Base-by-base conservation (phyloP, 2,888 invertebrate genomes). In the Physocephala rufipes region DNA sequence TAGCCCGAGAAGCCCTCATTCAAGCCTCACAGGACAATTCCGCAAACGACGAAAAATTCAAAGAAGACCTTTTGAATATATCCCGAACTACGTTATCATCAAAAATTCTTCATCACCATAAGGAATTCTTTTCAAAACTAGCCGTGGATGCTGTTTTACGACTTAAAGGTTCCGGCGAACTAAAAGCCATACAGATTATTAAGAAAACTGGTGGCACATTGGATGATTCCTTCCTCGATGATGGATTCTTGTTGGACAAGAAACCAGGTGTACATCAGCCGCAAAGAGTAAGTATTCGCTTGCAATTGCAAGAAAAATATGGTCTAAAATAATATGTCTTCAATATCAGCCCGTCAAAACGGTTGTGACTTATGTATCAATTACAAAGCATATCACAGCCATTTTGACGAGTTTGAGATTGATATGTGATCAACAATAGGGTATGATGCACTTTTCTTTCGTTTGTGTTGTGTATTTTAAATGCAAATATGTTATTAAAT, bases 181-280 rank as follows among this genome's bases (percentile, higher is more conserved):
- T 99, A 51, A 93, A 94, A 78, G 95, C 99, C 9, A 99, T 99
- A 82, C 99, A 99, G 87, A 93, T 99, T 55, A 97, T 99, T 72
- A 99, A 99, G 86, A 99, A 97, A 81, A 91, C 94, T 73, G 99
- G 99, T 75, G 97, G 95, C 73, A 91, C 94, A 36, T 88, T 99
- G 67, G 91, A 93, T 74, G 98, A 99, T 81, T 99, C 99, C 1
- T 99, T 97, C 87, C 88, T 99, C 59, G 99, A 99, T 88, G 93
- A 94, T 82, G 95, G 93, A 76, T 99, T 99, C 85, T 88, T 99
- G 71, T 87, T 99, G 76, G 97, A 99, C 86, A 99, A 99, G 85
- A 97, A 95, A 88, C 92, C 97, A 30, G 99, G 99, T 74, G 93
- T 99, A 30, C 96, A 98, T 88, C 99, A 99, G 86, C 99, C 99